phyloP scores from a whole-genome alignment of 2,113 vertebrate species.

The Brienomyrus longianalis region DNA sequence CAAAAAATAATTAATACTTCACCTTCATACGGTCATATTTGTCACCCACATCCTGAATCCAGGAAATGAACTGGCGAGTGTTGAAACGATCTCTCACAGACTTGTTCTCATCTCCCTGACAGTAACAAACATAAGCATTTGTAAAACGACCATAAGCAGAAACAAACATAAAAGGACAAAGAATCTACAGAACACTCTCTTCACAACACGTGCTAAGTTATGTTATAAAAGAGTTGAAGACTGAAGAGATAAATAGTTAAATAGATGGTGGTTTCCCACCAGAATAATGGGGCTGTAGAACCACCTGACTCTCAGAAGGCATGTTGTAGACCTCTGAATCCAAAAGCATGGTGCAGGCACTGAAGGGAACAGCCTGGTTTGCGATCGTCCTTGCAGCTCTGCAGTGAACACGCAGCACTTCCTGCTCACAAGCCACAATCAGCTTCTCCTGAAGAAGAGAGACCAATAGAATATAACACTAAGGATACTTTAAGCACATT shows the following conservation, averaged over 20 bases:
- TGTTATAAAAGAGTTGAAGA: background rate
- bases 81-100: conserved; percentile 97
- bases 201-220: background rate
- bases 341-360: conserved; percentile 97
- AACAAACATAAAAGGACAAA: background rate
- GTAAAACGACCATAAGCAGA: background rate
- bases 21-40: conserved; percentile 99
- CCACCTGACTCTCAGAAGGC: conserved; percentile 94
- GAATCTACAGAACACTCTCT: background rate
- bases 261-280: background rate
- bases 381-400: conserved; percentile 94
- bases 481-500: background rate
- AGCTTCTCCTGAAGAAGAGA: conserved; percentile 79
- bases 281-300: conserved; percentile 19
- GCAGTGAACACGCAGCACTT: conserved; percentile 91
- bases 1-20: conserved; percentile 8
- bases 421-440: conserved; percentile 97
- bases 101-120: conserved; percentile 93
- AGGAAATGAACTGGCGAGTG: conserved; percentile 95
- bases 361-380: conserved; percentile 96
- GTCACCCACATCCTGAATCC: conserved; percentile 97
- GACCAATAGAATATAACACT: background rate
- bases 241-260: background rate
- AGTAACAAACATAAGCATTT: conserved; percentile 19
- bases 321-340: conserved; percentile 99